Evolutionary conservation across 2,797 vertebrate species (phyloP), one percentile per base, ranked within the genome.

Genomic region (Coccyzus lansbergi): DNA sequence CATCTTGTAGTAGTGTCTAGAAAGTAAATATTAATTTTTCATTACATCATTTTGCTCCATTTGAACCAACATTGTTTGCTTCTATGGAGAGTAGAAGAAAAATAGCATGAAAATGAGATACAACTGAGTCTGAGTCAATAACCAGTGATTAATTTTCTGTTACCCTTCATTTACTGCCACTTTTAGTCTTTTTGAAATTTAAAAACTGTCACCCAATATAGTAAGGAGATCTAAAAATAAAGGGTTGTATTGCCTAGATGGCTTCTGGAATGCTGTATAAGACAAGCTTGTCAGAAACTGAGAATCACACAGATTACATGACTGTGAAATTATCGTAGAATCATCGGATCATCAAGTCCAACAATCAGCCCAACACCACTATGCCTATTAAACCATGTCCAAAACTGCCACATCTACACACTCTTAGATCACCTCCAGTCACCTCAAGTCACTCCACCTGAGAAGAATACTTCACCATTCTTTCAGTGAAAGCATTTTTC

Each of bases 201-300:
- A 7, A 49, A 38, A 38, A 0, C 5, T 26, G 2, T 9, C 5
- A 4, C 6, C 5, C 52, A 5, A 6, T 13, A 4, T 36, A 33
- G 8, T 34, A 33, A n/a, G 20, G 25, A 29, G 15, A 46, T 28
- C 3, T 7, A 36, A 70, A 86, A 22, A 9, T 10, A 40, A 70
- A 81, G 20, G 8, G 18, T 6, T 3, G 36, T 33, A 18, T 29
- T 49, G 5, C 25, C 16, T 79, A 34, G 33, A 71, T 62, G 31
- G 7, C 12, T 71, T 74, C 49, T 69, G 58, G 14, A 51, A 83
- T 60, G n/a, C 1, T 6, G 2, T 10, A 3, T 64, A 4, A 28
- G 9, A 2, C 68, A 20, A 31, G 12, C 38, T 58, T 53, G 7
- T 18, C 34, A 68, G n/a, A 68, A 84, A 51, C 4, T 1, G 29